Evolutionary conservation across 2,797 vertebrate species (phyloP).

Genomic region (Pygocentrus nattereri): DNA sequence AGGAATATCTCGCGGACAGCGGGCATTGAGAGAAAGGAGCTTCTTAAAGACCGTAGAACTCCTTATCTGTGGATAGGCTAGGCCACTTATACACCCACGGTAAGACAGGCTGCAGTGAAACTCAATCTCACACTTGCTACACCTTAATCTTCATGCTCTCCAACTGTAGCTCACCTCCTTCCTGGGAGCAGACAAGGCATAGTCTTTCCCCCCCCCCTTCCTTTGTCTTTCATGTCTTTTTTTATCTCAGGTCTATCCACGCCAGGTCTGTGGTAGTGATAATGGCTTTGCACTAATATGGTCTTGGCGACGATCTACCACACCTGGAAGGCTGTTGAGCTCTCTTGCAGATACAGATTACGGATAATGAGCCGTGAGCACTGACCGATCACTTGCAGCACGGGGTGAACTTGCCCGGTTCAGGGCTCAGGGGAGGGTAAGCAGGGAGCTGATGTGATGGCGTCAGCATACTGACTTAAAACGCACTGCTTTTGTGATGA

Average conservation of each 20-base stretch:
- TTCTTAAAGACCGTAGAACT: slow-evolving; percentile 31
- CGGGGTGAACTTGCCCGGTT: slow-evolving; percentile 52
- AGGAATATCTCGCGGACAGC: slow-evolving; percentile 24
- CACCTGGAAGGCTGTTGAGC: neutral
- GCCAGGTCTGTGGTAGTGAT: neutral
- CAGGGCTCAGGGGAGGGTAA: slow-evolving; percentile 41
- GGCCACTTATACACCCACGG: slow-evolving; percentile 16
- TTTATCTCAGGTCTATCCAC: neutral
- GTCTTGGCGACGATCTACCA: neutral
- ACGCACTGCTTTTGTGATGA: slow-evolving; percentile 47
- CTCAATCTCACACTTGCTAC: neutral
- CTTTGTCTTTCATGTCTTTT: neutral
- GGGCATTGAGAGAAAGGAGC: neutral
- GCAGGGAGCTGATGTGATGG: slow-evolving; percentile 27
- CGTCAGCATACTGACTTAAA: slow-evolving; percentile 56
- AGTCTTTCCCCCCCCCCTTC: neutral
- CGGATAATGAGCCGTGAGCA: slow-evolving; percentile 6
- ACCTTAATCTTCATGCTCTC: neutral
- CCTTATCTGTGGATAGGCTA: slow-evolving; percentile 33
- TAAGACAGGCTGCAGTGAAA: slow-evolving; percentile 23
- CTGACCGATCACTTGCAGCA: slow-evolving; percentile 34
- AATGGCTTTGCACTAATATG: neutral
- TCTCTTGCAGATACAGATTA: neutral
- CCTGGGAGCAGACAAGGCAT: neutral
- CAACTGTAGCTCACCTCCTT: neutral